A percentile compares a stretch with the other conserved stretches of the same genome.
Conservation (phyloP, 2,888 invertebrate genomes). For the Mellilla xanthometata region DNA sequence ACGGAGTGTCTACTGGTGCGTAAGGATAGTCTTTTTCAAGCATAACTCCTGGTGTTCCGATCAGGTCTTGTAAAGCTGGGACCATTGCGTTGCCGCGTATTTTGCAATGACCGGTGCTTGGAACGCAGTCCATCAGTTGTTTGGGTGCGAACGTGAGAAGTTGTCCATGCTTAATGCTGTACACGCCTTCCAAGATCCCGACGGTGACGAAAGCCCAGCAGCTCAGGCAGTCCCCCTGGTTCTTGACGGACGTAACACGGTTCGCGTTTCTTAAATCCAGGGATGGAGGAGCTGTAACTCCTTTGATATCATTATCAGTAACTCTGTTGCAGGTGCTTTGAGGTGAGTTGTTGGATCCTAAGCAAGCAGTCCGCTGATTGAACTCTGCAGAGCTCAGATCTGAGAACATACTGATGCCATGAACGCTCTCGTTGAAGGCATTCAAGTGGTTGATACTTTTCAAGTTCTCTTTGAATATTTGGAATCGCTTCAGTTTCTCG, state of each 20-base stretch:
- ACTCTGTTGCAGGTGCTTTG: background rate
- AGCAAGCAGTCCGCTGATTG: no score
- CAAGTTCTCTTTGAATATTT: no score
- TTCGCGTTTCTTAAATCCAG: background rate
- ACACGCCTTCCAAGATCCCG: background rate
- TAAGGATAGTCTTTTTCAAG: constrained; percentile 4
- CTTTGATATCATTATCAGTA: background rate
- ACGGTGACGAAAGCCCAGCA: constrained; percentile 2
- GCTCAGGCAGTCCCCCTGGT: background rate
- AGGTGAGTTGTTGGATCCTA: background rate
- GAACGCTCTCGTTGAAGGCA: no score
- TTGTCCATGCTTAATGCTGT: background rate
- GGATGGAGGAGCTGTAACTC: background rate
- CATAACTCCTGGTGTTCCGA: background rate
- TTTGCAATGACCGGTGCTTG: background rate
- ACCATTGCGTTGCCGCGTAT: background rate
- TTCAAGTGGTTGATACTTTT: no score
- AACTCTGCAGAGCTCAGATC: no score
- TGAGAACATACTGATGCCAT: no score
- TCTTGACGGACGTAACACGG: constrained; percentile 1
- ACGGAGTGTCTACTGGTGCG: background rate
- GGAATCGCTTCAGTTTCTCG: no score
- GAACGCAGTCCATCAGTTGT: background rate
- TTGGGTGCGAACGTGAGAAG: background rate
- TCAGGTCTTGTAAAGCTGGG: background rate